phyloP scores from a whole-genome alignment of 2,888 invertebrate species.

The Drosophila stalkeri region DNA sequence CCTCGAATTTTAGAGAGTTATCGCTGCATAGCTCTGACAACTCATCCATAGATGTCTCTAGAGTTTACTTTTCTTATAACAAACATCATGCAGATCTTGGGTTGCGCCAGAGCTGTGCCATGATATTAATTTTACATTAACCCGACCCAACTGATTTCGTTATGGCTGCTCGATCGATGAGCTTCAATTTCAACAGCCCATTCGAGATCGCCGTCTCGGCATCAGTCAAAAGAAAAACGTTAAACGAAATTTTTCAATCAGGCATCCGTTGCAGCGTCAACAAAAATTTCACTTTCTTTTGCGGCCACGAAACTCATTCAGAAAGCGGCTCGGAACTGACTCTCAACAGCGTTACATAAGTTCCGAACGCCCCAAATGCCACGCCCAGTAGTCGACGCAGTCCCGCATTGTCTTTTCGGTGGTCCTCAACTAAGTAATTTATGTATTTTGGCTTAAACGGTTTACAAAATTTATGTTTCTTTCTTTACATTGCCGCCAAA shows the following conservation, averaged over 20 bases:
- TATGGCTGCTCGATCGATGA: constrained; percentile 40
- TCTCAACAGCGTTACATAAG: constrained; percentile 62
- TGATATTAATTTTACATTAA: constrained; percentile 42
- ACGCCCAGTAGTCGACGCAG: constrained; percentile 65
- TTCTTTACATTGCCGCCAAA: constrained; percentile 45
- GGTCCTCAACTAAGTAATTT: constrained; percentile 28
- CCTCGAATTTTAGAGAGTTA: background rate
- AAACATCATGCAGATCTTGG: background rate
- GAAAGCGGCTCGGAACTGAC: constrained; percentile 50
- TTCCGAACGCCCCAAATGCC: constrained; percentile 33
- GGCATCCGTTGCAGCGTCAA: constrained; percentile 33
- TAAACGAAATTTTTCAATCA: constrained; percentile 48
- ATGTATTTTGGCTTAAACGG: constrained; percentile 49
- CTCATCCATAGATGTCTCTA: background rate
- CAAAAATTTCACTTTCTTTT: constrained; percentile 73
- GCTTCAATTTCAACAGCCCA: constrained; percentile 38
- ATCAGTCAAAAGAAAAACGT: constrained; percentile 38
- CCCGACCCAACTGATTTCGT: constrained; percentile 14
- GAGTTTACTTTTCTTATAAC: background rate
- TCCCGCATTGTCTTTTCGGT: constrained; percentile 16
- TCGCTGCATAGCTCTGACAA: background rate
- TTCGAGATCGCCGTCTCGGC: constrained; percentile 11
- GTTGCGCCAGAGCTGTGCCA: constrained; percentile 1
- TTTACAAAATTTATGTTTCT: constrained; percentile 71
- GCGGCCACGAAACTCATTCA: constrained; percentile 55